phyloP scores from a whole-genome alignment of 2,113 vertebrate genomes.

The Pteronura brasiliensis region DNA sequence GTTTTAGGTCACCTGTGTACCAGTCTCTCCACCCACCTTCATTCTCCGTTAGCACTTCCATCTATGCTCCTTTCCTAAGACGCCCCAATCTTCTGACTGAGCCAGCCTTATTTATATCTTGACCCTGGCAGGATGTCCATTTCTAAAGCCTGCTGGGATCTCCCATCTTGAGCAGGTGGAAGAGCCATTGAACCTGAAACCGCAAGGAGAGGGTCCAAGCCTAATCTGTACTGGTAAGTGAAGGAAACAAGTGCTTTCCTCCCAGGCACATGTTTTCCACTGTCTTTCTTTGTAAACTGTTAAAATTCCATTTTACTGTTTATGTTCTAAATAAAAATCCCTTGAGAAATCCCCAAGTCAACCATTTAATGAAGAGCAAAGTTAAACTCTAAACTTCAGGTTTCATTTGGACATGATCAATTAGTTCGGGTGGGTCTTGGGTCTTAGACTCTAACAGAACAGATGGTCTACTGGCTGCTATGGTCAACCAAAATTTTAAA shows the following conservation, averaged over 20 bases:
- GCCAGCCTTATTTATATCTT: not conserved
- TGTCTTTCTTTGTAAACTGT: not conserved
- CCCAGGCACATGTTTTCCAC: not conserved
- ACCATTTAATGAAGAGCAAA: not conserved
- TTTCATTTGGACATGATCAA: not conserved
- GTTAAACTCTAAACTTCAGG: not conserved
- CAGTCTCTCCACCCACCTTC: not conserved
- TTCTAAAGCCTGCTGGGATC: not conserved
- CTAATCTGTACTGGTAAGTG: not conserved
- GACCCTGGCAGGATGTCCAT: not conserved
- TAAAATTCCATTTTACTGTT: not conserved
- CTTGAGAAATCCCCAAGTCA: not conserved
- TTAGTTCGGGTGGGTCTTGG: not conserved
- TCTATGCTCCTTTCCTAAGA: not conserved
- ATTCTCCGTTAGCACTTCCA: not conserved
- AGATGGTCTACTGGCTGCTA: not conserved
- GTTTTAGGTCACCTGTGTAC: not conserved
- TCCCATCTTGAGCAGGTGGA: not conserved
- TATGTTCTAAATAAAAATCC: not conserved
- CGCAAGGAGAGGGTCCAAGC: not conserved
- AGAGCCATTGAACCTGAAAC: not conserved
- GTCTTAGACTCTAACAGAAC: not conserved
- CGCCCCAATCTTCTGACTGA: not conserved
- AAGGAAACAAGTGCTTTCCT: not conserved
- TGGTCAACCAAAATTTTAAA: not conserved